Percentiles rank a stretch among this genome's conserved stretches.
These are phyloP conservation scores for Linurgus olivaceus DNA, from an alignment of 2,797 vertebrate species.

Conservation along the genomic window DNA sequence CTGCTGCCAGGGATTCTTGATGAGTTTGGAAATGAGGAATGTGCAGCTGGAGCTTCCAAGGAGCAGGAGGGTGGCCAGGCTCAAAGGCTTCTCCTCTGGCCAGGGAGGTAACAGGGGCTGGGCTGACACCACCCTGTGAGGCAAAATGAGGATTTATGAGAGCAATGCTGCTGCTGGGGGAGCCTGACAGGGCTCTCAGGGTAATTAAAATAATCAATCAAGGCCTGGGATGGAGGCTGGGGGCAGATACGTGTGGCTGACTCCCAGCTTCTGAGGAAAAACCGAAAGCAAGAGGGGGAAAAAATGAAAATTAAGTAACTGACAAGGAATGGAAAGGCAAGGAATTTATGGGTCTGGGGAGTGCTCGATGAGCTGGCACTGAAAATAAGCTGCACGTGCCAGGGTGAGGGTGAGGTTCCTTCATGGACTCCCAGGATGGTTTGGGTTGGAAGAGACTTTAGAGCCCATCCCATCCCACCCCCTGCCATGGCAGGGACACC, in stretches of 20 bases:
- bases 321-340: not conserved
- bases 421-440: not conserved
- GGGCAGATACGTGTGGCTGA: not conserved
- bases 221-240: constrained; percentile 49
- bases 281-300: rapidly evolving
- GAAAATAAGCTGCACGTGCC: rapidly evolving
- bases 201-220: constrained; percentile 87
- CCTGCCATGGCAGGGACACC: not conserved
- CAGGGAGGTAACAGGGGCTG: not conserved
- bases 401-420: not conserved
- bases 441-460: not conserved
- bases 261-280: not conserved
- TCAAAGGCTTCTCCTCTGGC: not conserved
- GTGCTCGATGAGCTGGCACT: not conserved
- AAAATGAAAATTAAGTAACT: not conserved
- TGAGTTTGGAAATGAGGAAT: not conserved
- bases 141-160: constrained; percentile 81
- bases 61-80: not conserved
- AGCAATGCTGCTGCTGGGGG: constrained; percentile 65
- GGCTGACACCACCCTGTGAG: not conserved
- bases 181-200: constrained; percentile 66
- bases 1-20: not conserved
- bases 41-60: not conserved
- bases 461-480: not conserved
- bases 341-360: not conserved